A percentile compares a stretch with the other conserved stretches of the same genome.
These are phyloP conservation scores for Lasioglossum morio DNA, from an alignment of 2,888 invertebrate species.

Conservation along the genomic window DNA sequence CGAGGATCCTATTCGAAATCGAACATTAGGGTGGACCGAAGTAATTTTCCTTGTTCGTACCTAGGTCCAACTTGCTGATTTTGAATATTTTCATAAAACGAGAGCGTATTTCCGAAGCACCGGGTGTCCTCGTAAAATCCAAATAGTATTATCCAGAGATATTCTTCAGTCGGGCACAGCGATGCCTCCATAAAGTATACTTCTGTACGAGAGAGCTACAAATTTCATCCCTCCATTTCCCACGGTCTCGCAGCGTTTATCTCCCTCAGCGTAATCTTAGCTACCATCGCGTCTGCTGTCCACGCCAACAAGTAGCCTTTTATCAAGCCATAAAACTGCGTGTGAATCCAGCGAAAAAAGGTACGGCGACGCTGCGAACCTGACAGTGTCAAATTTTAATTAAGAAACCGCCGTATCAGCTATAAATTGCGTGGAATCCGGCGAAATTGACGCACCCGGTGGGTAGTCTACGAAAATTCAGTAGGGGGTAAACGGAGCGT, in stretches of 20 bases:
- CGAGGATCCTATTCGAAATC: too few species aligned
- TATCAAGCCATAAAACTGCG: background rate
- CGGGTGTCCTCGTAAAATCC: too few species aligned
- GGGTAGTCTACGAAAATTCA: conserved; percentile 3
- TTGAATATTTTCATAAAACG: too few species aligned
- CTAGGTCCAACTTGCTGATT: too few species aligned
- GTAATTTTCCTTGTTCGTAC: too few species aligned
- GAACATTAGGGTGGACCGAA: too few species aligned
- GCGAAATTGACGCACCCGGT: background rate
- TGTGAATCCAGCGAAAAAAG: background rate
- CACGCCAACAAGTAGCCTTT: background rate
- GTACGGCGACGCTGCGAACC: background rate
- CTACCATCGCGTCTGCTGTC: background rate
- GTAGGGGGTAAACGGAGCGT: background rate
- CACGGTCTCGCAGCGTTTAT: background rate
- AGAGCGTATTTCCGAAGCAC: too few species aligned
- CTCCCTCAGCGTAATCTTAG: background rate
- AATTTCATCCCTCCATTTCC: background rate
- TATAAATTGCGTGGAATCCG: background rate
- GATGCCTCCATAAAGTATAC: too few species aligned
- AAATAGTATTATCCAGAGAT: too few species aligned
- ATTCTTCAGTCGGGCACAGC: too few species aligned
- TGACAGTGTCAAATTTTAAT: background rate
- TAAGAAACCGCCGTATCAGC: background rate
- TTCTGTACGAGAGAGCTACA: background rate